Conservation (phyloP, 2,113 vertebrate genomes). For the Ameiurus melas region DNA sequence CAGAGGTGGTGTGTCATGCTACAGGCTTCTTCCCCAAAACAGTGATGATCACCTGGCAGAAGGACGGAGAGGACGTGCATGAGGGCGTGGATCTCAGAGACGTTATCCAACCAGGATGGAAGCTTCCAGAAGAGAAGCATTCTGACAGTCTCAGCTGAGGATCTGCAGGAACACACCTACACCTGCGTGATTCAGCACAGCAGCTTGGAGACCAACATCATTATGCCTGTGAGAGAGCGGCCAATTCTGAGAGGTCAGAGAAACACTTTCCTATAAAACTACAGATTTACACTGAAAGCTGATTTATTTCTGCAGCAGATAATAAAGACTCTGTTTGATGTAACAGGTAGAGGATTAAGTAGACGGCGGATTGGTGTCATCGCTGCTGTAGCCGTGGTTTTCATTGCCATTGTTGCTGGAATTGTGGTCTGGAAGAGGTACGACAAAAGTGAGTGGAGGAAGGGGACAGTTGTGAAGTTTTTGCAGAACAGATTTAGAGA, state of each 20-base stretch:
- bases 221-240: too few species aligned
- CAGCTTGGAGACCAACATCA: too few species aligned
- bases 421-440: background rate
- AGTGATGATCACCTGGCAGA: background rate
- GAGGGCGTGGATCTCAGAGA: background rate
- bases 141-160: background rate
- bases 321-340: too few species aligned
- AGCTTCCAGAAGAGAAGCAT: background rate
- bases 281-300: too few species aligned
- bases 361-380: background rate
- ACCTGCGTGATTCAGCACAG: background rate
- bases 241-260: too few species aligned
- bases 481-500: background rate
- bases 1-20: background rate
- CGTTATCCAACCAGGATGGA: constrained; percentile 5
- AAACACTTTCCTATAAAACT: too few species aligned
- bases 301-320: too few species aligned
- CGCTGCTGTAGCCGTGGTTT: background rate
- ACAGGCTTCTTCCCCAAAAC: background rate
- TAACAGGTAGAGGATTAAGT: background rate
- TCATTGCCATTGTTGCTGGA: background rate
- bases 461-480: background rate
- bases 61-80: background rate
- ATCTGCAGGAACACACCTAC: background rate
- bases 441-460: too few species aligned